Base-by-base conservation (phyloP, 2,888 invertebrate genomes). In the Drosophila vallismaia region DNA sequence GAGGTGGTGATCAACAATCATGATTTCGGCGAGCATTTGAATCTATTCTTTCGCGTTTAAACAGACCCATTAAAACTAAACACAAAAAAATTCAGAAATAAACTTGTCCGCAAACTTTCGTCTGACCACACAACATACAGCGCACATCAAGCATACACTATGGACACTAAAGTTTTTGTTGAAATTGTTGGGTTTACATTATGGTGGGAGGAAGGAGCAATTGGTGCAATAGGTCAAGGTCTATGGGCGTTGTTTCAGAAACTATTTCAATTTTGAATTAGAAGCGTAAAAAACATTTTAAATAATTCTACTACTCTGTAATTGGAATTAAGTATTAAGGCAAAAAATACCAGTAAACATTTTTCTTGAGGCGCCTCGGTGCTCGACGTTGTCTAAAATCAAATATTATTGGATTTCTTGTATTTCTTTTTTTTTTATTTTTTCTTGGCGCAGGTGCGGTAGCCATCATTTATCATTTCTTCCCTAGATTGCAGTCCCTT, bases 11-110 rank as follows among this genome's bases (percentile, higher is more conserved):
- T 36, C n/a, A 36, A 36, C 36, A n/a, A 5, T 12, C 36, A 36
- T 36, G 36, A 36, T n/a, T 52, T 79, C 42, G 77, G 66, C n/a
- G 75, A 77, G 8, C 63, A 70, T 36, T 44, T 69, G 0, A 49
- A 29, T 44, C 5, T 58, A 4, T 45, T 77, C 3, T 67, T 77
- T 33, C 38, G 26, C 9, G 12, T n/a, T 36, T 36, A 36, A 36
- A n/a, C 36, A 2, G 6, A 36, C 19, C 19, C 19, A 19, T 19
- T 19, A 19, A 19, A 19, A 19, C 1, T 33, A 10, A n/a, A n/a
- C 1, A 8, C 10, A 33, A 33, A 44, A 24, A 44, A 24, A 24
- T 33, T 19, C 8, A 1, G 9, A 33, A 59, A 52, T 7, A 48
- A 49, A 14, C n/a, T 45, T 5, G 0, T 9, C 14, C 14, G 38